Evolutionary conservation across 2,888 invertebrate species (phyloP).

Genomic region (Antitype chi): DNA sequence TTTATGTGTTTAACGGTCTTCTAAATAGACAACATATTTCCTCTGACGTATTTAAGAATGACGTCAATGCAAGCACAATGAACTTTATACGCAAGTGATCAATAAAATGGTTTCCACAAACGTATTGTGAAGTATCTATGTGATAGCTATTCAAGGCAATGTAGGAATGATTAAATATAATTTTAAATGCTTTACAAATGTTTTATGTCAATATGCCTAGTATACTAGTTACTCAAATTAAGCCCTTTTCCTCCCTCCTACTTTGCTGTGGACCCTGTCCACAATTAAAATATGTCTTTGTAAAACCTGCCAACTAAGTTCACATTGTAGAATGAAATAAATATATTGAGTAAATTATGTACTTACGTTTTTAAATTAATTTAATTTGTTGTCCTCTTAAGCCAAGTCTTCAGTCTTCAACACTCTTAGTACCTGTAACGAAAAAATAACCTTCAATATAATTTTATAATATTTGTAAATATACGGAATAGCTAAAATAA

Average conservation of each 20-base stretch:
- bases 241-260: neutral
- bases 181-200: neutral
- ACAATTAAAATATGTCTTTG: neutral
- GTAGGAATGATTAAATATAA: neutral
- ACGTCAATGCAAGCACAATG: constrained; percentile 23
- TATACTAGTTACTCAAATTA: neutral
- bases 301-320: neutral
- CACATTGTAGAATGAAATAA: neutral
- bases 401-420: constrained; percentile 71
- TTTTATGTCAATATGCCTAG: neutral
- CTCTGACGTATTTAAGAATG: constrained; percentile 26
- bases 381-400: constrained; percentile 44
- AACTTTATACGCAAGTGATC: constrained; percentile 11
- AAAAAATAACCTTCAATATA: constrained; percentile 44
- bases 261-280: neutral
- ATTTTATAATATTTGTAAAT: constrained; percentile 42
- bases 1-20: neutral
- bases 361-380: constrained; percentile 60
- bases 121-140: neutral
- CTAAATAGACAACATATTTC: constrained; percentile 2
- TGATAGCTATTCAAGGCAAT: constrained; percentile 3
- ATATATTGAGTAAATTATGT: neutral
- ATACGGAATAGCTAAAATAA: constrained; percentile 28
- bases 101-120: constrained; percentile 6
- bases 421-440: constrained; percentile 69